Evolutionary conservation across 2,888 invertebrate genomes (phyloP).

Genomic region (Eurois occulta): DNA sequence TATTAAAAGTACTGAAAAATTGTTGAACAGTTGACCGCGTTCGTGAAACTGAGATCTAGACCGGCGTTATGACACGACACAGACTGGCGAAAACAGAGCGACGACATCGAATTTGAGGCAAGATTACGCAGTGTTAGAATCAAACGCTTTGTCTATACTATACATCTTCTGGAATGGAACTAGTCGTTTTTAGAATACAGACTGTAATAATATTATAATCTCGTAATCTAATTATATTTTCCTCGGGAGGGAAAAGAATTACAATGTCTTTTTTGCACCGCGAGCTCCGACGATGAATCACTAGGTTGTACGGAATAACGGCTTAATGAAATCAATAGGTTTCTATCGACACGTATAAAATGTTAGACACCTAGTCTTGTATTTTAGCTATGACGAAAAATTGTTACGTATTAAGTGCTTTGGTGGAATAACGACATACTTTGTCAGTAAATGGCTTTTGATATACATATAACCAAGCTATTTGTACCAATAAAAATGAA

Average conservation of each 20-base stretch:
- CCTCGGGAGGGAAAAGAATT: slow-evolving; percentile 26
- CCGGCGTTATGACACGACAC: slow-evolving; percentile 42
- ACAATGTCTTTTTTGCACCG: slow-evolving; percentile 42
- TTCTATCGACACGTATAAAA: slow-evolving; percentile 49
- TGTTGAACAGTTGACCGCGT: slow-evolving; percentile 59
- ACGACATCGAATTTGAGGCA: slow-evolving; percentile 47
- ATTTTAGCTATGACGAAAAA: slow-evolving; percentile 5
- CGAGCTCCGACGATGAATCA: slow-evolving; percentile 55
- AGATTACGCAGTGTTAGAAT: slow-evolving; percentile 36
- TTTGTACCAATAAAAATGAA: not conserved
- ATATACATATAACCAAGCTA: not conserved
- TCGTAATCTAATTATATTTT: slow-evolving; percentile 54
- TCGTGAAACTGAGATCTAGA: slow-evolving; percentile 67
- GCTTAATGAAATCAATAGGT: slow-evolving; percentile 60
- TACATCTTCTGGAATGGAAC: slow-evolving; percentile 36
- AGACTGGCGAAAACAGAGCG: slow-evolving; percentile 50
- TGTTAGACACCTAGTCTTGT: slow-evolving; percentile 24
- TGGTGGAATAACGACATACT: not conserved
- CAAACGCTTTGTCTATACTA: slow-evolving; percentile 44
- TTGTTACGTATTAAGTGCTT: slow-evolving; percentile 4
- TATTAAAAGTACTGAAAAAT: slow-evolving; percentile 70
- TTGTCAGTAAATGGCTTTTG: not conserved
- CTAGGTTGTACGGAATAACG: slow-evolving; percentile 49
- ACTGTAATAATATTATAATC: slow-evolving; percentile 38
- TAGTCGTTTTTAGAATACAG: slow-evolving; percentile 9